A percentile compares a stretch with the other conserved stretches of the same genome.
Conservation (phyloP, 2,888 invertebrate genomes). For the Athripsodes cinereus region DNA sequence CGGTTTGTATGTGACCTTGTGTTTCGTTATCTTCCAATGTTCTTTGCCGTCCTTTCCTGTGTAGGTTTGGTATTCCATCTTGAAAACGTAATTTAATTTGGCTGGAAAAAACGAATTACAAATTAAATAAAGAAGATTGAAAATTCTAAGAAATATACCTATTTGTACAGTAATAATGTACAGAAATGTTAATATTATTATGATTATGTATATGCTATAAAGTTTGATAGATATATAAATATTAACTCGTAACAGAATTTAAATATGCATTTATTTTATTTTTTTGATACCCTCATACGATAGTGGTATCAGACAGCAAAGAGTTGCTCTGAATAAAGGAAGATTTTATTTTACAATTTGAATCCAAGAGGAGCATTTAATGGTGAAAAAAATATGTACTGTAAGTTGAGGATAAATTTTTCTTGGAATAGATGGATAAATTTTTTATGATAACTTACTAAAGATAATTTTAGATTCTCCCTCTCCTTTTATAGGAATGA, state of each 20-base stretch:
- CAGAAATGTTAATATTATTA: neutral
- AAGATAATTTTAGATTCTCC: constrained; percentile 49
- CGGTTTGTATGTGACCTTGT: constrained; percentile 45
- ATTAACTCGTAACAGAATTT: neutral
- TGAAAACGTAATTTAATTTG: constrained; percentile 44
- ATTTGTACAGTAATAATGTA: neutral
- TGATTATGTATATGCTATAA: neutral
- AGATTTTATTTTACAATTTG: no score
- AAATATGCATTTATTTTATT: neutral
- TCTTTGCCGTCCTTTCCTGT: constrained; percentile 33
- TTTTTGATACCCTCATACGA: no score
- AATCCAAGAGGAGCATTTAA: no score
- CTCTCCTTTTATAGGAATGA: constrained; percentile 48
- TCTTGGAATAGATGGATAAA: no score
- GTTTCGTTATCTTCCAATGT: constrained; percentile 41
- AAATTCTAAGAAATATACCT: neutral
- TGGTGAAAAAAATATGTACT: no score
- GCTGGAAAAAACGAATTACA: constrained; percentile 33
- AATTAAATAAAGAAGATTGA: neutral
- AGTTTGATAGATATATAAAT: neutral
- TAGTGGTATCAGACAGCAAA: no score
- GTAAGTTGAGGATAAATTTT: no score
- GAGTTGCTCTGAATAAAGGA: no score
- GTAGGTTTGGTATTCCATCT: constrained; percentile 41
- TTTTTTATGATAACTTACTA: constrained; percentile 45